Percentiles rank a stretch among this genome's conserved stretches.
These are phyloP conservation scores for Petrosia ficiformis DNA, from an alignment of 37 sponge, comb jelly and placozoan species.

Conservation along the genomic window DNA sequence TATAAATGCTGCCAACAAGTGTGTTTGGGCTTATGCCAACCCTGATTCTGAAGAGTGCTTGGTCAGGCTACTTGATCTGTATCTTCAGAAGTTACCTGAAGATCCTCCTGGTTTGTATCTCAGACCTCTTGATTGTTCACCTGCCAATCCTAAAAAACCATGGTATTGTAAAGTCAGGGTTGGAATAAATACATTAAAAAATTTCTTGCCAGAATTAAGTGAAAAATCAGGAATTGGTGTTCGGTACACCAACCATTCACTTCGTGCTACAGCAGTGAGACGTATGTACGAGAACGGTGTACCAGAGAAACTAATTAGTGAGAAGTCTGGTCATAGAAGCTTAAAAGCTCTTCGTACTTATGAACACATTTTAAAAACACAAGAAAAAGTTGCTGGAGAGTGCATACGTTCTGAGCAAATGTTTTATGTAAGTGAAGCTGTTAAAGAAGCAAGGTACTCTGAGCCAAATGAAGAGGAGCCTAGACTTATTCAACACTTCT, in stretches of 20 bases:
- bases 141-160: constrained; percentile 11
- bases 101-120: constrained; percentile 36
- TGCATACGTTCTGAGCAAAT: neutral
- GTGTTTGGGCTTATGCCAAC: constrained; percentile 20
- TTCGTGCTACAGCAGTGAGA: constrained; percentile 41
- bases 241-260: constrained; percentile 35
- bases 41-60: constrained; percentile 18
- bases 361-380: constrained; percentile 9
- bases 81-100: constrained; percentile 16
- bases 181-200: constrained; percentile 41
- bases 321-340: constrained; percentile 33
- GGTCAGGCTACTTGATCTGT: constrained; percentile 35
- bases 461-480: neutral
- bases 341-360: constrained; percentile 26
- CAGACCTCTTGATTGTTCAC: constrained; percentile 25
- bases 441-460: neutral
- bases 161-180: constrained; percentile 24
- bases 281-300: constrained; percentile 39
- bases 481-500: neutral
- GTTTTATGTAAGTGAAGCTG: neutral
- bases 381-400: constrained; percentile 22
- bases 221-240: constrained; percentile 20
- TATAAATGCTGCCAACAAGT: constrained; percentile 25
- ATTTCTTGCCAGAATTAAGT: constrained; percentile 9
- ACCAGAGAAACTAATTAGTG: constrained; percentile 37